Percentiles rank a stretch among this genome's conserved stretches.
Evolutionary conservation across 2,888 invertebrate species (phyloP).

Genomic region (Pseudococcus jackbeardsleyi): DNA sequence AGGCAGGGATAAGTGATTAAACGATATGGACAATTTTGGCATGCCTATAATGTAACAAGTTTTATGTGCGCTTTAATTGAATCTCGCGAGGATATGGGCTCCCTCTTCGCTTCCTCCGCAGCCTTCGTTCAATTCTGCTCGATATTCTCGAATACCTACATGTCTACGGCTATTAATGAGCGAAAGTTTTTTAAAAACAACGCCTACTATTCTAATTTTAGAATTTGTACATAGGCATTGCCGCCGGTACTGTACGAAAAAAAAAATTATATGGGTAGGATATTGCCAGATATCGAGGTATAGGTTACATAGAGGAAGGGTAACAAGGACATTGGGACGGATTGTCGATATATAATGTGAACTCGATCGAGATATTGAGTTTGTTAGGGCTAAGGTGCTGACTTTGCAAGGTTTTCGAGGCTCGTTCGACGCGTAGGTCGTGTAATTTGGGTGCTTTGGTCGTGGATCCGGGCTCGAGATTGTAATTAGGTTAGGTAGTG

Average conservation of each 20-base stretch:
- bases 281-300: neutral
- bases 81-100: neutral
- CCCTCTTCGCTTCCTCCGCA: neutral
- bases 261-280: slow-evolving; percentile 30
- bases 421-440: neutral
- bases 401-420: neutral
- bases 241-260: neutral
- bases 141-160: neutral
- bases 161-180: slow-evolving; percentile 34
- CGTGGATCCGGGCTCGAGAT: too few relatives aligned
- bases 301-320: neutral
- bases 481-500: too few relatives aligned
- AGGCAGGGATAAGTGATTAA: slow-evolving; percentile 23
- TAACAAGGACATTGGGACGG: neutral
- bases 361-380: neutral
- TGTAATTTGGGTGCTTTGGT: neutral
- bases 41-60: neutral
- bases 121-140: neutral
- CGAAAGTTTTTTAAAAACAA: slow-evolving; percentile 36
- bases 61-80: neutral
- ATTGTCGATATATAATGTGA: neutral
- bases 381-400: neutral
- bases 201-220: slow-evolving; percentile 49
- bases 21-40: slow-evolving; percentile 53
- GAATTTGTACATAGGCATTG: slow-evolving; percentile 23